Percentiles rank a stretch among this genome's conserved stretches.
These are phyloP conservation scores for Halesus radiatus DNA, from an alignment of 1,140 invertebrate genomes.

Conservation along the genomic window DNA sequence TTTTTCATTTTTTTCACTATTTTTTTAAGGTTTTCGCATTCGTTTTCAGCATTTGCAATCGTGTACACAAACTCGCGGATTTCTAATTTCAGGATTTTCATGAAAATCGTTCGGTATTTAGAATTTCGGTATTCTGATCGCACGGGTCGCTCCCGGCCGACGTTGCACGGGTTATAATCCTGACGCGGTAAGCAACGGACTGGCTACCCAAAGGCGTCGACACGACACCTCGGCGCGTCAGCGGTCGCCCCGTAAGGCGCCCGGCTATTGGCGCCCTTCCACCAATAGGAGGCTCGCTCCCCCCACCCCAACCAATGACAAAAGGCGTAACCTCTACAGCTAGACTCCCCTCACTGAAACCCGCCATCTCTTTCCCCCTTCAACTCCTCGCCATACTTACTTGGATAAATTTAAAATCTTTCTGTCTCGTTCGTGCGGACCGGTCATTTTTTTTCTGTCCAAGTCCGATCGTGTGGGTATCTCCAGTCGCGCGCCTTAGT, in stretches of 20 bases:
- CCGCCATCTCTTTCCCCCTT: background rate
- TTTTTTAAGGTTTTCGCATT: background rate
- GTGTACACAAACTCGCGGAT: constrained; percentile 58
- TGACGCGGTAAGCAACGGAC: constrained; percentile 64
- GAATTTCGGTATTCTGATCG: constrained; percentile 37
- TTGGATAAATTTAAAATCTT: background rate
- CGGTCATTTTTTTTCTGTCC: constrained; percentile 18
- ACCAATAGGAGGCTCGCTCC: constrained; percentile 60
- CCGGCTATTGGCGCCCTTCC: constrained; percentile 64
- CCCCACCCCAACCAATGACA: constrained; percentile 27
- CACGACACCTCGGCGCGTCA: constrained; percentile 58
- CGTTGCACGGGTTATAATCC: constrained; percentile 62
- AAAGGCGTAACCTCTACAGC: constrained; percentile 26
- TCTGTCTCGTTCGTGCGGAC: background rate
- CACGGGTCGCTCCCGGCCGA: constrained; percentile 60
- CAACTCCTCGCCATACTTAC: background rate
- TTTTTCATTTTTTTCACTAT: constrained; percentile 5
- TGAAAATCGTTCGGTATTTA: background rate
- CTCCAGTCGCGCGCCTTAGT: background rate
- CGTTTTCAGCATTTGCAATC: background rate
- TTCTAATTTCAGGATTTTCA: constrained; percentile 61
- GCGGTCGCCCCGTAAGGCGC: constrained; percentile 68
- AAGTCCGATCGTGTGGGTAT: background rate
- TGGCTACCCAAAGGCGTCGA: constrained; percentile 56
- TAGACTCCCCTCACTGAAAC: background rate